Conservation (phyloP, 2,888 invertebrate species). For the Hyles lineata region DNA sequence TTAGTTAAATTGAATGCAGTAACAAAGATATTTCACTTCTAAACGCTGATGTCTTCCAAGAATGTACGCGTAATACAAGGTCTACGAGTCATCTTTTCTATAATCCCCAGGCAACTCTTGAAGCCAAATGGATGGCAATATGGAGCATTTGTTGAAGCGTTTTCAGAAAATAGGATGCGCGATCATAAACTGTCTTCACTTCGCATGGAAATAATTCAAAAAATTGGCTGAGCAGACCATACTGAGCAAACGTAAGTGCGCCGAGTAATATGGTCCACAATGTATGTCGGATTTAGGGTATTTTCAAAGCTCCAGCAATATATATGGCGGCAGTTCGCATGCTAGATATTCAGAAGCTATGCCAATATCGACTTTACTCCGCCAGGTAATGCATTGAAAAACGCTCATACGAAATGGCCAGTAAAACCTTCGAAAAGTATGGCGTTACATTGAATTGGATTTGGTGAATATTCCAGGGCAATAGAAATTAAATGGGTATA, state of each 20-base stretch:
- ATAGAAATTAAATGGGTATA: not conserved
- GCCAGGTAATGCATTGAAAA: slow-evolving; percentile 20
- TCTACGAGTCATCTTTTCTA: slow-evolving; percentile 53
- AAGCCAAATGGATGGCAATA: slow-evolving; percentile 69
- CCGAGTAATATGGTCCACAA: slow-evolving; percentile 69
- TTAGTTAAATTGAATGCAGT: not conserved
- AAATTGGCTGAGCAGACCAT: slow-evolving; percentile 74
- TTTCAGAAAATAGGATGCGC: slow-evolving; percentile 66
- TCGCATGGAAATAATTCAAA: slow-evolving; percentile 75
- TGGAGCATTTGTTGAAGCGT: slow-evolving; percentile 58
- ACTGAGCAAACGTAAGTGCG: slow-evolving; percentile 66
- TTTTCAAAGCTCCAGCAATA: slow-evolving; percentile 64
- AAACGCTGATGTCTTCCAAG: not conserved
- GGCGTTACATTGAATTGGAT: not conserved
- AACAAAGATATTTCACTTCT: not conserved
- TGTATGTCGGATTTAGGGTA: slow-evolving; percentile 69
- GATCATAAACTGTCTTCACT: slow-evolving; percentile 76
- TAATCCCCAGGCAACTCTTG: slow-evolving; percentile 55
- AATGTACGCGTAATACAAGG: slow-evolving; percentile 28
- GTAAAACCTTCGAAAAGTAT: not conserved
- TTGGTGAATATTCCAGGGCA: not conserved
- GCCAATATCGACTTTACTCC: slow-evolving; percentile 50
- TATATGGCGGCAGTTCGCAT: slow-evolving; percentile 60
- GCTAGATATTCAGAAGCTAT: slow-evolving; percentile 55
- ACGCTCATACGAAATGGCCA: slow-evolving; percentile 15